Conservation (phyloP, 2,113 vertebrate genomes). For the Rhodinocichla rosea region DNA sequence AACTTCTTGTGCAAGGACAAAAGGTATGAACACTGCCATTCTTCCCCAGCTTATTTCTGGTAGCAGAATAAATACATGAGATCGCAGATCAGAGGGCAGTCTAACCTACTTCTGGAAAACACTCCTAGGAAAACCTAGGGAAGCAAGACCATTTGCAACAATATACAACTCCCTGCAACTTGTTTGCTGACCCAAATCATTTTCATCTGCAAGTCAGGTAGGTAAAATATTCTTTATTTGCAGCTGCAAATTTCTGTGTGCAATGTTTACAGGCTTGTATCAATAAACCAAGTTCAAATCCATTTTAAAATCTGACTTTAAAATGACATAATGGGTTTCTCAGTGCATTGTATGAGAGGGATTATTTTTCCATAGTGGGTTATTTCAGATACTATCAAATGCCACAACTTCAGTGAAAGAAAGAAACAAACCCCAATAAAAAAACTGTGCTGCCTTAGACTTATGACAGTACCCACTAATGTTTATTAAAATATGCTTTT, state of each 20-base stretch:
- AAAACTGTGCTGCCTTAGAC: neutral
- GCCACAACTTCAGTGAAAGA: neutral
- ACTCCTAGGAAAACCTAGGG: neutral
- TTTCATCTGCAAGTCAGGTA: neutral
- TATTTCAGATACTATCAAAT: neutral
- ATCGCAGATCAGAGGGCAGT: neutral
- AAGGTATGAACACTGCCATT: neutral
- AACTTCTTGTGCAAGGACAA: neutral
- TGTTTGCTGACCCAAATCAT: neutral
- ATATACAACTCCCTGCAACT: neutral
- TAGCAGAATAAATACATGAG: neutral
- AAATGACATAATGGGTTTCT: neutral
- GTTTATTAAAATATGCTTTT: neutral
- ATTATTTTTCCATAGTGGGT: neutral
- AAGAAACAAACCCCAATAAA: neutral
- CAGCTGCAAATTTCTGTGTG: neutral
- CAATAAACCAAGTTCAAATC: neutral
- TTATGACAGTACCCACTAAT: neutral
- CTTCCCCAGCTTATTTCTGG: neutral
- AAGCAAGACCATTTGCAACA: neutral
- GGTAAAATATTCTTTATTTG: neutral
- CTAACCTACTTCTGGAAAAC: neutral
- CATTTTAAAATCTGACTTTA: constrained; percentile 23
- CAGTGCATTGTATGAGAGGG: neutral
- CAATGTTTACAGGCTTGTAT: neutral